Evolutionary conservation across 2,888 invertebrate genomes (phyloP), one percentile per base, ranked within the genome.

Genomic region (Sphecodes monilicornis): DNA sequence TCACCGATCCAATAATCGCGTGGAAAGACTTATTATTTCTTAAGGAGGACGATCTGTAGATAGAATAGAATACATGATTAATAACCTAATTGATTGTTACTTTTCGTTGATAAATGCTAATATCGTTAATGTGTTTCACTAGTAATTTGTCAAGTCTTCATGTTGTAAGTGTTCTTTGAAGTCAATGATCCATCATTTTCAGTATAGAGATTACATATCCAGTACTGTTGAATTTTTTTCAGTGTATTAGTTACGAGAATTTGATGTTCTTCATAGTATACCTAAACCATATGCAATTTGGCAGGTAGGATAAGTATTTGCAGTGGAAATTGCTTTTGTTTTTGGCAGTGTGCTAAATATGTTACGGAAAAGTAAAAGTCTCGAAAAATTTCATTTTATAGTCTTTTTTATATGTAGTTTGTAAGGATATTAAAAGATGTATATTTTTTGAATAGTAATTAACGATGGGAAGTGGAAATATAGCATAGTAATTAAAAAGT

Each of bases 261-360:
- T 90, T 68, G 87, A 50, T 76, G 69, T 70, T 82, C 18, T 83
- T 76, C 29, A 76, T n/a, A 66, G 36, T 75, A 29, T 60, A 73
- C 72, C 89, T 73, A 74, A 60, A 89, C 3, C 50, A 77, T 78
- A 71, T 75, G 29, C 29, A 22, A 76, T 82, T 88, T 86, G 78
- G 50, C 83, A 84, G 79, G 82, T 82, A 81, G 64, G 36, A 78
- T 78, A 84, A 81, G 46, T 72, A 76, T 50, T 70, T 43, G 29
- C 68, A 50, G 70, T n/a, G 66, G 26, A 26, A 64, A 36, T 6
- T 74, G 84, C 82, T 82, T 89, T 90, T 90, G 88, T 90, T 90
- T 89, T 80, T 43, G 54, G 18, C 29, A 32, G 18, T 68, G 39
- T 54, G 29, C 36, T 36, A 50, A 18, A 79, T 77, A 8, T 77